Conservation (phyloP, 2,888 invertebrate species). For the Microplitis deprimator region DNA sequence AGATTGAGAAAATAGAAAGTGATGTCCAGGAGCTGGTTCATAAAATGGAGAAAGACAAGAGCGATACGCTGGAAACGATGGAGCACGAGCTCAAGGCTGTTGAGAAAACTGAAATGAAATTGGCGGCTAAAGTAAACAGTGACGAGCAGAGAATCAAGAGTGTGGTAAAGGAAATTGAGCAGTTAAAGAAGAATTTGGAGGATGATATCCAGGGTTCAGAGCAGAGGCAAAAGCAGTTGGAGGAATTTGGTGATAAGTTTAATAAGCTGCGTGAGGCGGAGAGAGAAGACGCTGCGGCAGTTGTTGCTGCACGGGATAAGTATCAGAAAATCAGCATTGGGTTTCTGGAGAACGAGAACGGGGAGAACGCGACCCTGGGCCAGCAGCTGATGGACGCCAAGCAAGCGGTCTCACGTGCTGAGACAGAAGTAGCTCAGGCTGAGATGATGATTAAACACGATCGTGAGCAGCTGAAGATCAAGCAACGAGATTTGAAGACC, state of each 20-base stretch:
- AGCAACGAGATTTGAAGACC: slow-evolving; percentile 78
- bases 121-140: slow-evolving; percentile 77
- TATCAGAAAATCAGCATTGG: slow-evolving; percentile 91
- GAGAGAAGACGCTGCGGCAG: slow-evolving; percentile 77
- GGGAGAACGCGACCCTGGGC: slow-evolving; percentile 87
- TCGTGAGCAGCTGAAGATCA: slow-evolving; percentile 76
- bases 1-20: slow-evolving; percentile 74
- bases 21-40: slow-evolving; percentile 77
- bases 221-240: slow-evolving; percentile 77
- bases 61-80: slow-evolving; percentile 76
- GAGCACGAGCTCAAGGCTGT: slow-evolving; percentile 77
- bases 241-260: slow-evolving; percentile 78
- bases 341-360: slow-evolving; percentile 83
- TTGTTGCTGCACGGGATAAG: slow-evolving; percentile 82
- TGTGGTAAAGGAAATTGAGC: slow-evolving; percentile 79
- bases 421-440: slow-evolving; percentile 84
- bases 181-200: slow-evolving; percentile 77
- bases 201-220: slow-evolving; percentile 79
- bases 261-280: slow-evolving; percentile 80
- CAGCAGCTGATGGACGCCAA: slow-evolving; percentile 91
- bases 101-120: slow-evolving; percentile 80
- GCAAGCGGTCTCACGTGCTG: slow-evolving; percentile 81
- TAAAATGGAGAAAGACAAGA: slow-evolving; percentile 79
- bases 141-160: slow-evolving; percentile 78
- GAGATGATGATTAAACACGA: slow-evolving; percentile 82